A percentile compares a stretch with the other conserved stretches of the same genome.
Conservation (phyloP, 2,797 vertebrate species). For the Channallabes apus region DNA sequence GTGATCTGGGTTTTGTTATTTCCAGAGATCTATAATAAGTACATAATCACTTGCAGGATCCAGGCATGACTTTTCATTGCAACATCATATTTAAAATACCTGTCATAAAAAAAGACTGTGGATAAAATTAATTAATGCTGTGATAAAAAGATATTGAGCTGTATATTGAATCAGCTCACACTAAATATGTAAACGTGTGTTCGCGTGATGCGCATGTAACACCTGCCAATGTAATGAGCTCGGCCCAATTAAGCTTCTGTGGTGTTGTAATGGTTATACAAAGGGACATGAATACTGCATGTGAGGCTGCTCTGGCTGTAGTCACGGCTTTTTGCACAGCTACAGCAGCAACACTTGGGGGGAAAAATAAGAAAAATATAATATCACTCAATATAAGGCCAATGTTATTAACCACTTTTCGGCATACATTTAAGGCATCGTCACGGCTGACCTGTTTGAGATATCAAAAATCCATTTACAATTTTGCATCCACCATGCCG, state of each 20-base stretch:
- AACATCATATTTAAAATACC: not conserved
- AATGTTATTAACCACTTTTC: too few relatives aligned
- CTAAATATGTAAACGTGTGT: not conserved
- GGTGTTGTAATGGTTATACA: not conserved
- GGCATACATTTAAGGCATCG: too few relatives aligned
- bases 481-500: too few relatives aligned
- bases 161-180: not conserved
- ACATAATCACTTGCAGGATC: not conserved
- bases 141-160: constrained; percentile 14
- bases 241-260: constrained; percentile 31
- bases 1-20: not conserved
- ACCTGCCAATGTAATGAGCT: not conserved
- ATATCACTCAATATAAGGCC: too few relatives aligned
- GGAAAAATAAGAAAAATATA: too few relatives aligned
- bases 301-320: not conserved
- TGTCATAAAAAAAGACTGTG: not conserved
- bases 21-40: constrained; percentile 12
- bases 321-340: constrained; percentile 18
- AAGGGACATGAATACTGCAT: not conserved
- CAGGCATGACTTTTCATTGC: constrained; percentile 14
- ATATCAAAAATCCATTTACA: too few relatives aligned
- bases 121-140: not conserved
- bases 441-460: too few relatives aligned
- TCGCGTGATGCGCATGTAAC: not conserved
- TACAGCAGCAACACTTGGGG: not conserved